Conservation (phyloP, 2,113 vertebrate species). For the Leptobrachium ailaonicum region DNA sequence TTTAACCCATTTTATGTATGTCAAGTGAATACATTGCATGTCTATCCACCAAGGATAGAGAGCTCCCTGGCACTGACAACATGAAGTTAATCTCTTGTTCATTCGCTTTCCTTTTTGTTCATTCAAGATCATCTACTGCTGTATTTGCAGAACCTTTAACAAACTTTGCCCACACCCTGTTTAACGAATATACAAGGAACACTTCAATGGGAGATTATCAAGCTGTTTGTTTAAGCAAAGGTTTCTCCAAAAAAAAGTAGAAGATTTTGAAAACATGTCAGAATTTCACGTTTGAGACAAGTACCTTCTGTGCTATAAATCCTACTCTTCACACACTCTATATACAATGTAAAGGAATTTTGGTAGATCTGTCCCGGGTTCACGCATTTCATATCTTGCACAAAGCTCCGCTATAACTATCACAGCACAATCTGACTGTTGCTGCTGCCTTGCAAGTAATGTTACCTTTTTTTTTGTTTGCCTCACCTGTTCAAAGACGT, state of each 20-base stretch:
- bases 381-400: neutral
- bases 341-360: neutral
- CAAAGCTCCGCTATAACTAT: neutral
- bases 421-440: slow-evolving; percentile 15
- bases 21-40: too few relatives aligned
- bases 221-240: neutral
- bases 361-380: neutral
- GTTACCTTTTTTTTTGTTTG: slow-evolving; percentile 12
- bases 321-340: neutral
- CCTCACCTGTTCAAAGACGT: slow-evolving; percentile 45
- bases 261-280: neutral
- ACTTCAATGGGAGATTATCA: slow-evolving; percentile 4
- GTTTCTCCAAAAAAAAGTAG: neutral
- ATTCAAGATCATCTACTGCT: slow-evolving; percentile 14
- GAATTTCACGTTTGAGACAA: neutral
- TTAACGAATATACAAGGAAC: slow-evolving; percentile 24
- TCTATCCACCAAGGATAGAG: neutral
- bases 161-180: neutral
- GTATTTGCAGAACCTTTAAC: slow-evolving; percentile 16
- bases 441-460: neutral
- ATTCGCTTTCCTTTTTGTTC: neutral
- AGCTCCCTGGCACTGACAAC: neutral
- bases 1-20: too few relatives aligned
- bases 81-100: neutral
- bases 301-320: accelerated